These are phyloP conservation scores for Cryptoprocta ferox DNA, from an alignment of 2,797 vertebrate species.

Conservation along the genomic window DNA sequence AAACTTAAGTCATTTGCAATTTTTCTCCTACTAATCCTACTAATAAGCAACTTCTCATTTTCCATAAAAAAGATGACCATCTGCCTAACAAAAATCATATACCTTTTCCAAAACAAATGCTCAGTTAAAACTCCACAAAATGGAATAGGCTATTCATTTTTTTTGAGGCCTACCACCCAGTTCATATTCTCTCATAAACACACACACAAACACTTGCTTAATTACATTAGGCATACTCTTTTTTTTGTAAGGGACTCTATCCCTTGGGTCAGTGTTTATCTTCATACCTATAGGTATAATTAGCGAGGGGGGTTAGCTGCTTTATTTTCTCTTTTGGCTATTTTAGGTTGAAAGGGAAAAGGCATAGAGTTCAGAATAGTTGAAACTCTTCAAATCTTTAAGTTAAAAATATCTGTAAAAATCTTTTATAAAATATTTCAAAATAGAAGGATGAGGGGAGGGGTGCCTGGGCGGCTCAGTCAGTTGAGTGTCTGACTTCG, in stretches of 20 bases:
- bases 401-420: neutral
- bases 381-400: neutral
- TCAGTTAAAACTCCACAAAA: conserved; percentile 1
- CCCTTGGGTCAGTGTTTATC: neutral
- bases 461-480: too few relatives aligned
- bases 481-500: too few relatives aligned
- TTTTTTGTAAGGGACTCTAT: conserved; percentile 11
- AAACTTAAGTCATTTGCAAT: neutral
- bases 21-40: neutral
- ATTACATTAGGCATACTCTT: neutral
- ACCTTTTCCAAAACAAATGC: neutral
- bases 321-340: conserved; percentile 26
- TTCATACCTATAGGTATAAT: neutral
- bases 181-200: neutral
- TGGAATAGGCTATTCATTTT: neutral
- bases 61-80: neutral
- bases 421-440: neutral
- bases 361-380: neutral
- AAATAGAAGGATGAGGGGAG: conserved; percentile 4
- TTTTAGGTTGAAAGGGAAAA: conserved; percentile 33
- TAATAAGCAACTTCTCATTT: neutral
- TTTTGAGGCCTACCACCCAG: neutral
- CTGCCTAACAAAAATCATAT: neutral
- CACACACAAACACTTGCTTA: neutral
- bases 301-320: neutral